phyloP scores from a whole-genome alignment of 2,113 vertebrate genomes.

The Pangasianodon hypophthalmus region DNA sequence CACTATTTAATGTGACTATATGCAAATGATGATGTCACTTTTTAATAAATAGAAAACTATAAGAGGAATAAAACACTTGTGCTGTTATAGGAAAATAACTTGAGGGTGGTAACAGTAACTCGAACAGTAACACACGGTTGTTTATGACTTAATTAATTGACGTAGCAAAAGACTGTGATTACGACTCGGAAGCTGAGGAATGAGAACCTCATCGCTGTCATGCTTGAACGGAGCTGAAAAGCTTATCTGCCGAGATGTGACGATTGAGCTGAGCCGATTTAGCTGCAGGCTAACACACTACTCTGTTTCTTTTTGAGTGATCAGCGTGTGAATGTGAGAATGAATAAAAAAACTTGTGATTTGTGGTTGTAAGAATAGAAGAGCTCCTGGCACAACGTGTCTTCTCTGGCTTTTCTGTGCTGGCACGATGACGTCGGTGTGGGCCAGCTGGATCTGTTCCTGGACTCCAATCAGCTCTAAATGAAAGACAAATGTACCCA shows the following conservation, averaged over 20 bases:
- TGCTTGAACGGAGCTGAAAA: conserved; percentile 10
- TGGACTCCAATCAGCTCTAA: conserved; percentile 59
- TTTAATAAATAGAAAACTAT: background rate
- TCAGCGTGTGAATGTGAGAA: conserved; percentile 30
- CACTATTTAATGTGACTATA: background rate
- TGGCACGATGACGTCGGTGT: conserved; percentile 20
- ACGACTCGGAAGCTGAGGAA: background rate
- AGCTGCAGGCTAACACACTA: background rate
- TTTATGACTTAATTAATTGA: background rate
- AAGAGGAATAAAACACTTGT: background rate
- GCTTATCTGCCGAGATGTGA: background rate
- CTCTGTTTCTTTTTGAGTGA: conserved; percentile 46
- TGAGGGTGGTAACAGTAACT: background rate
- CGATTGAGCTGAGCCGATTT: conserved; percentile 24
- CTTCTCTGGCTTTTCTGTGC: conserved; percentile 27
- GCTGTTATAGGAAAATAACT: background rate
- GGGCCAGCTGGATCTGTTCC: conserved; percentile 60
- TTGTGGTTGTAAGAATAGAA: conserved; percentile 32
- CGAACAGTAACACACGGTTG: background rate
- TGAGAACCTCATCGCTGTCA: too few relatives aligned
- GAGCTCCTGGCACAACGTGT: conserved; percentile 32
- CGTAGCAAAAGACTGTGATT: background rate
- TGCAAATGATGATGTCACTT: too few relatives aligned
- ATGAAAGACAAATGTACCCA: conserved; percentile 61
- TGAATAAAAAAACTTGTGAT: background rate